Evolutionary conservation across 2,888 invertebrate genomes (phyloP), one percentile per base, ranked within the genome.

Genomic region (Melangyna quadrimaculata): DNA sequence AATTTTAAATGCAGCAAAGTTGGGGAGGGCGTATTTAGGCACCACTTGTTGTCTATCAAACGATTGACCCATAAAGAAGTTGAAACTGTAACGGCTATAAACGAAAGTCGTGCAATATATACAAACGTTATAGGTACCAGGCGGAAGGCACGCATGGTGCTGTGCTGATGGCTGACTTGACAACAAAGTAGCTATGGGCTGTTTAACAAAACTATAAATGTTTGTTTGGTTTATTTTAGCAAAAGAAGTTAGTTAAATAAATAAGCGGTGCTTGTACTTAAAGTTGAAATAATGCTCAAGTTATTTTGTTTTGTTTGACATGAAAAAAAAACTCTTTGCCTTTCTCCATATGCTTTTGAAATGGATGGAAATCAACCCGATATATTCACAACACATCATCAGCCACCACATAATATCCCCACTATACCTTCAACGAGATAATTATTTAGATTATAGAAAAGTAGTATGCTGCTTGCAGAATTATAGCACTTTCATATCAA

Each of bases 31-130:
- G 72, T 72, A 83, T 78, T 77, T 17, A 74, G 78, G 45, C 61
- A 69, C 73, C 67, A 45, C 40, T 57, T 57, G 74, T 75, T 65
- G 65, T 71, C 84, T 63, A 75, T 67, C 75, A 55, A 72, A 48
- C 72, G 48, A 77, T 79, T 79, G 84, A 72, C 79, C 79, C 57
- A 79, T 72, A 70, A 75, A 84, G 45, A 27, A 40, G 24, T 40
- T 63, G 17, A 84, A 84, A 84, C 80, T 75, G 84, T 84, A 84
- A 79, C 79, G 67, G 51, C 57, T 67, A 74, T 83, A 74, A 78
- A 78, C 55, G 73, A 70, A 57, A 78, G 73, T 74, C 78, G 74
- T 78, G 69, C 74, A 61, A 48, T 71, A 19, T 70, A 35, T 40
- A 35, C 32, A 29, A 43, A 37, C 43, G n/a, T n/a, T n/a, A n/a